phyloP scores from a whole-genome alignment of 1,140 invertebrate genomes.

The Thaumatotibia leucotreta region DNA sequence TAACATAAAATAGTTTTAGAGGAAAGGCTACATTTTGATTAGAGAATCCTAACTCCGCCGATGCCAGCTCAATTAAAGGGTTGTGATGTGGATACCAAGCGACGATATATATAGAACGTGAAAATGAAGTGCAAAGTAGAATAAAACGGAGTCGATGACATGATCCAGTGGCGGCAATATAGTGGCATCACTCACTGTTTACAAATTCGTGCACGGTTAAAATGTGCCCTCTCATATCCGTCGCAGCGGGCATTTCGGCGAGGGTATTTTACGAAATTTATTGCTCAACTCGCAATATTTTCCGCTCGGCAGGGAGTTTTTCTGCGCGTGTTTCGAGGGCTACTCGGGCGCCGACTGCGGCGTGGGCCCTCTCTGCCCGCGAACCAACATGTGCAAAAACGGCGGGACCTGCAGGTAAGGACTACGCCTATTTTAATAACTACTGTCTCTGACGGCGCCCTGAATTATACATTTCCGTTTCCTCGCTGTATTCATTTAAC shows the following conservation, averaged over 20 bases:
- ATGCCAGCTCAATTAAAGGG: too few species aligned
- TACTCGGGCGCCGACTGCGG: slow-evolving; percentile 85
- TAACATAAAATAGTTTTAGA: too few species aligned
- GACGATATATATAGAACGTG: slow-evolving; percentile 34
- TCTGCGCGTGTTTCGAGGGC: slow-evolving; percentile 85
- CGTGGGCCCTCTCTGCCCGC: slow-evolving; percentile 83
- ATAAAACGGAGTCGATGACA: slow-evolving; percentile 24
- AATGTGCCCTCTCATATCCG: slow-evolving; percentile 21
- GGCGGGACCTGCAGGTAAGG: slow-evolving; percentile 86
- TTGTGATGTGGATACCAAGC: slow-evolving; percentile 31
- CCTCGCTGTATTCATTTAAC: slow-evolving; percentile 21
- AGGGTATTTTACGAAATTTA: slow-evolving; percentile 29
- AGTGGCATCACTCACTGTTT: slow-evolving; percentile 31
- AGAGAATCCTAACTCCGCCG: too few species aligned
- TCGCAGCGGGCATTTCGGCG: slow-evolving; percentile 14
- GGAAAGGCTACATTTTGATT: too few species aligned
- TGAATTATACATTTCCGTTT: slow-evolving; percentile 15
- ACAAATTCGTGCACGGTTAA: slow-evolving; percentile 28
- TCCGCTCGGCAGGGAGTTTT: slow-evolving; percentile 74
- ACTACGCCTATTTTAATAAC: background rate
- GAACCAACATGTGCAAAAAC: slow-evolving; percentile 83
- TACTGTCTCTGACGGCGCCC: background rate
- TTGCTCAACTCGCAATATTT: slow-evolving; percentile 32
- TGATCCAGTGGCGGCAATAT: slow-evolving; percentile 18
- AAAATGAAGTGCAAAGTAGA: slow-evolving; percentile 37